Percentiles rank a stretch among this genome's conserved stretches.
Conservation (phyloP, 2,888 invertebrate species). For the Danaus chrysippus region DNA sequence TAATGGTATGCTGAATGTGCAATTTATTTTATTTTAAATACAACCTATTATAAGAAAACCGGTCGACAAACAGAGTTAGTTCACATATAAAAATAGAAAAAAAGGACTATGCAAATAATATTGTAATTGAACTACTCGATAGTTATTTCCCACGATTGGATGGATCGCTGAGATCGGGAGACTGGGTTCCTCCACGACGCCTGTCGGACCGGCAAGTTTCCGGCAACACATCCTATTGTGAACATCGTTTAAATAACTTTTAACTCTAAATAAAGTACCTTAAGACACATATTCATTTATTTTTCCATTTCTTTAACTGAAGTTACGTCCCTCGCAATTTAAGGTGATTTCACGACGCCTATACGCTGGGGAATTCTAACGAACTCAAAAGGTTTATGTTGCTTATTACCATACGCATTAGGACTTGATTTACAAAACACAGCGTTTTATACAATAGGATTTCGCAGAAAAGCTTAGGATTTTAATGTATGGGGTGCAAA, state of each 20-base stretch:
- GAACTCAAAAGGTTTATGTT: constrained; percentile 29
- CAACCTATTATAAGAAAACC: constrained; percentile 16
- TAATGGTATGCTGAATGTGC: background rate
- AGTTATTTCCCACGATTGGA: constrained; percentile 37
- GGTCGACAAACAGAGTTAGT: constrained; percentile 7
- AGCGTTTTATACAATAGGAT: constrained; percentile 23
- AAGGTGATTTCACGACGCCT: constrained; percentile 32
- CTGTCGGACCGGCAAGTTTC: constrained; percentile 38
- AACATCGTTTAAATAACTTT: constrained; percentile 19
- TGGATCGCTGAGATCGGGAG: constrained; percentile 32
- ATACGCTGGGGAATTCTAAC: constrained; percentile 26
- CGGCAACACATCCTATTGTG: constrained; percentile 37
- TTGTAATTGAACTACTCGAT: constrained; percentile 20
- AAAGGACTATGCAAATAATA: constrained; percentile 14
- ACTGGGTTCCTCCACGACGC: constrained; percentile 44
- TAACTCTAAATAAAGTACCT: constrained; percentile 15
- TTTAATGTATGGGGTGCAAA: background rate
- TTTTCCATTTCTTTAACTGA: constrained; percentile 10
- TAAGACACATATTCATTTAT: constrained; percentile 19
- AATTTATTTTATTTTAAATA: background rate
- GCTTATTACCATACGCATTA: constrained; percentile 37
- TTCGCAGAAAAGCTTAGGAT: constrained; percentile 18
- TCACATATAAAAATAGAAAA: constrained; percentile 5
- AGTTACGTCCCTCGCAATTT: constrained; percentile 27
- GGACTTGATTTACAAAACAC: constrained; percentile 34